Percentiles rank a stretch among this genome's conserved stretches.
Conservation (phyloP, 2,113 vertebrate species). For the Ceuthmochares aereus region DNA sequence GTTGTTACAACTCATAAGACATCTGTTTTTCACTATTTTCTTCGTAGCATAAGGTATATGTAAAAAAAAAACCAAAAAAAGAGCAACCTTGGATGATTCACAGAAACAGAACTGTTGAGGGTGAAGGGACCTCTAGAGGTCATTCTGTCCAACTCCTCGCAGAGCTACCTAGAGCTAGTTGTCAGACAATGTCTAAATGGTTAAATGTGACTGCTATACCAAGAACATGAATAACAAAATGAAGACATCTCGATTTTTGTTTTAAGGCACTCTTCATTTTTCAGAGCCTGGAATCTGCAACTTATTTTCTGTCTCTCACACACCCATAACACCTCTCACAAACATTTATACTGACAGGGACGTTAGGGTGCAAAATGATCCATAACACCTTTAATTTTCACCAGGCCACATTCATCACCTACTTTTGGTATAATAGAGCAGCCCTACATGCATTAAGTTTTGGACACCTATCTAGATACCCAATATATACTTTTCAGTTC, state of each 20-base stretch:
- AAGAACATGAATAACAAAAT: background rate
- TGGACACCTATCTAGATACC: background rate
- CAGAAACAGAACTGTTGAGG: background rate
- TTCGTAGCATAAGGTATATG: background rate
- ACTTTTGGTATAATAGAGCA: background rate
- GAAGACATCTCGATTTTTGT: background rate
- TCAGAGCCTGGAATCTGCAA: background rate
- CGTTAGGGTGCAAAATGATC: background rate
- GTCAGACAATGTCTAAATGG: background rate
- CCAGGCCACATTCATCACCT: background rate
- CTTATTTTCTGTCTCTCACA: background rate
- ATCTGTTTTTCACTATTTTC: background rate
- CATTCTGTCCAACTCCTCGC: background rate
- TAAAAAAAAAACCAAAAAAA: too few relatives aligned
- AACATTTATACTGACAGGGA: background rate
- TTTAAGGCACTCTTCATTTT: background rate
- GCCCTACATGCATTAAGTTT: background rate
- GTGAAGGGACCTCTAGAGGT: background rate
- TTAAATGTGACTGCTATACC: background rate
- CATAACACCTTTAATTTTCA: background rate
- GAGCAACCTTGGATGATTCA: background rate
- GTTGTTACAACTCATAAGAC: background rate
- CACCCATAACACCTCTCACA: background rate
- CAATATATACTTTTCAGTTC: background rate
- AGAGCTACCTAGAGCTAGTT: background rate